Evolutionary conservation across 64 coral and sea anemone species (phyloP), one percentile per base, ranked within the genome.

Genomic region (Pachyseris speciosa): DNA sequence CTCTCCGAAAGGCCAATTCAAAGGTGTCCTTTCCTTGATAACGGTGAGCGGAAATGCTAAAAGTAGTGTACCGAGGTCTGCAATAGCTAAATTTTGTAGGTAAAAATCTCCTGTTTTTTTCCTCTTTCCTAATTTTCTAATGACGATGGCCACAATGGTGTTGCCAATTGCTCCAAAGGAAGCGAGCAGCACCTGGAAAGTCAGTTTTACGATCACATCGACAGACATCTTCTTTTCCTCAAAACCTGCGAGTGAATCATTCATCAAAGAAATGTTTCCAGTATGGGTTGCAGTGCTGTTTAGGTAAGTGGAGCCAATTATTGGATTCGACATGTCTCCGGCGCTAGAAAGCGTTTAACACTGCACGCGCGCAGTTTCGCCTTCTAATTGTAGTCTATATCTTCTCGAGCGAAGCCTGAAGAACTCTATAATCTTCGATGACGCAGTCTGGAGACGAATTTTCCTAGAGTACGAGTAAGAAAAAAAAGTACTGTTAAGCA

Each of bases 1-100:
- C 15, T 30, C 85, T 6, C 92, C 92, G 36, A 94, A 75, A 26
- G 92, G 92, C 92, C 92, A 94, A 59, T 64, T 49, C 3, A 75
- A 88, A 31, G 66, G 78, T 39, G 81, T 61, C 9, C 83, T 42
- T 33, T 88, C 74, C 37, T 83, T 94, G 28, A 94, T 59, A 36
- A 88, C 39, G 36, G 86, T 49, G 17, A 94, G 32, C 0, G 92
- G 92, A 30, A 89, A 94, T 34, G 72, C 80, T 1, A 94, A 33
- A 7, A 94, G n/a, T 1, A 94, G 38, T 26, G 88, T 45, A 64
- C 92, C 92, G 1, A 94, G 24, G 42, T 94, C 86, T 52, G 92
- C 92, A 22, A 94, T 50, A 20, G 92, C 92, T 40, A 94, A 87
- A 50, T 67, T 89, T 12, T 87, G 66, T 10, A 94, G 55, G 9